Evolutionary conservation across 2,797 vertebrate genomes (phyloP).

Genomic region (Crocodylus rhombifer): DNA sequence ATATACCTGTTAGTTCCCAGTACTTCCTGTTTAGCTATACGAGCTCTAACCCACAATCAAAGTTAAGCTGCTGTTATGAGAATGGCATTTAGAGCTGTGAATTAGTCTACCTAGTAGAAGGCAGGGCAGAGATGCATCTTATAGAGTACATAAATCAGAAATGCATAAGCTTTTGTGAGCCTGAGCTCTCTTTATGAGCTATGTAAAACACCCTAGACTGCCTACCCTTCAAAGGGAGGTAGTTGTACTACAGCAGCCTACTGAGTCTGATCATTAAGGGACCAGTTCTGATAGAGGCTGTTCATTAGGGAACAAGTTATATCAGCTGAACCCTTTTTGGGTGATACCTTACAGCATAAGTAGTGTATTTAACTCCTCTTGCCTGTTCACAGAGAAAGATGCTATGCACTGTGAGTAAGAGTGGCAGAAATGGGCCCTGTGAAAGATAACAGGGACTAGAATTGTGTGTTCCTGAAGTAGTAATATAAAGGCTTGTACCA

Average conservation of each 20-base stretch:
- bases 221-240: background rate
- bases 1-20: background rate
- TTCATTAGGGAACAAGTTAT: background rate
- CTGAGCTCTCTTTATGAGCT: background rate
- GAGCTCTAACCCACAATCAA: background rate
- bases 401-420: constrained; percentile 14
- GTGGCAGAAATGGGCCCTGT: constrained; percentile 51
- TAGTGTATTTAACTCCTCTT: background rate
- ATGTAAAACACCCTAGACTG: background rate
- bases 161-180: background rate
- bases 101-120: too few species aligned
- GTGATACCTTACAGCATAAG: background rate
- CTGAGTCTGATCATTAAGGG: background rate
- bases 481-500: constrained; percentile 46
- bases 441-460: constrained; percentile 52
- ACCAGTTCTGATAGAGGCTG: background rate
- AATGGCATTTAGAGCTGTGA: background rate
- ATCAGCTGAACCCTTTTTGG: background rate
- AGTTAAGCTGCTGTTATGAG: background rate
- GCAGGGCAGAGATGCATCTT: too few species aligned
- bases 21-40: background rate
- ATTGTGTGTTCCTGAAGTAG: constrained; percentile 65
- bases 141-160: too few species aligned
- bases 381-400: constrained; percentile 31
- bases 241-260: background rate